A percentile compares a stretch with the other conserved stretches of the same genome.
Evolutionary conservation across 2,113 vertebrate genomes (phyloP).

Genomic region (Nycticorax nycticorax): DNA sequence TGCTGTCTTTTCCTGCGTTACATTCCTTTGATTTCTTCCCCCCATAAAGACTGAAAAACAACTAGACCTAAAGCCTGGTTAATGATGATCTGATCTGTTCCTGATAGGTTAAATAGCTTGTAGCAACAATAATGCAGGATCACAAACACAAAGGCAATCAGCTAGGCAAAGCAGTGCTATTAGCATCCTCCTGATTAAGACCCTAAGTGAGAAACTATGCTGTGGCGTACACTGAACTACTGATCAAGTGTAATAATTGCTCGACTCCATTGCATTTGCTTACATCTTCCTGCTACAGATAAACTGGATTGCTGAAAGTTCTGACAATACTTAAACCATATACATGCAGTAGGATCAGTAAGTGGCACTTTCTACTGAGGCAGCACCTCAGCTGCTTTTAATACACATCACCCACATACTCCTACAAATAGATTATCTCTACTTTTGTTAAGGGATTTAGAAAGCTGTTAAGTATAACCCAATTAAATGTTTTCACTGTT

Average conservation of each 20-base stretch:
- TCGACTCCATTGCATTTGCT: slow-evolving; percentile 73
- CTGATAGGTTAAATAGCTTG: slow-evolving; percentile 75
- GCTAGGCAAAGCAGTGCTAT: slow-evolving; percentile 71
- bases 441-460: not conserved
- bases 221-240: slow-evolving; percentile 58
- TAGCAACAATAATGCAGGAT: slow-evolving; percentile 74
- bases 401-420: not conserved
- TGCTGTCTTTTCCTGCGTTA: not conserved
- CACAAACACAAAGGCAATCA: slow-evolving; percentile 79
- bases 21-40: not conserved
- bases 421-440: not conserved
- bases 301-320: slow-evolving; percentile 72
- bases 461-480: not conserved
- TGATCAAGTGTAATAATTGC: slow-evolving; percentile 69
- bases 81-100: slow-evolving; percentile 68
- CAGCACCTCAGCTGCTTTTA: not conserved
- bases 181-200: slow-evolving; percentile 73
- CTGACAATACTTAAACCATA: slow-evolving; percentile 68
- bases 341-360: not conserved
- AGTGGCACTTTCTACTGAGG: not conserved
- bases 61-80: slow-evolving; percentile 67
- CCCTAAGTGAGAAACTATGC: slow-evolving; percentile 80
- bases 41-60: slow-evolving; percentile 37
- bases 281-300: slow-evolving; percentile 67
- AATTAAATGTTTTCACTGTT: slow-evolving; percentile 37